Conservation (phyloP, 1,140 invertebrate genomes). For the Chlorops oryzae region DNA sequence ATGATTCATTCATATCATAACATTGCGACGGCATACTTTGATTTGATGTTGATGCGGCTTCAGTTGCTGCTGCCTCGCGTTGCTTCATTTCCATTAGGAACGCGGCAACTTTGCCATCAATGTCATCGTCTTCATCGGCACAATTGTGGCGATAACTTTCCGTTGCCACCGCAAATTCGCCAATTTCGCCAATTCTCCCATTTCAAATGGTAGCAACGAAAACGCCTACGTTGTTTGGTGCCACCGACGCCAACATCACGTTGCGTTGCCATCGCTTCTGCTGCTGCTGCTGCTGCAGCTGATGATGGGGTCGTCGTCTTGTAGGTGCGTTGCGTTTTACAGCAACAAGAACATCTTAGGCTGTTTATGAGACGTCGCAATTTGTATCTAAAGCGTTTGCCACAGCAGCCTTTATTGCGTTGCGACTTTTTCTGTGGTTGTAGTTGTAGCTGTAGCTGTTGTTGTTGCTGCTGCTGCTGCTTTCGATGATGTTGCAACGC, state of each 20-base stretch:
- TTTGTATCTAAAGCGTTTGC: no score
- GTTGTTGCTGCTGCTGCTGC: slow-evolving; percentile 12
- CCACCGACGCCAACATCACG: slow-evolving; percentile 7
- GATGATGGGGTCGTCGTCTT: no score
- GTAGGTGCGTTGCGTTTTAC: no score
- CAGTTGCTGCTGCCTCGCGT: slow-evolving; percentile 19
- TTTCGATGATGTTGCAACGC: no score
- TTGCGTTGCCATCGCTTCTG: slow-evolving; percentile 4
- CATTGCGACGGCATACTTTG: slow-evolving; percentile 9
- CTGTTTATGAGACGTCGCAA: no score
- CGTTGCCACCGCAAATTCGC: not conserved
- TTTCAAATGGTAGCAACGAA: slow-evolving; percentile 5
- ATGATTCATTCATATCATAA: no score
- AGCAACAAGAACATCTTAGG: no score
- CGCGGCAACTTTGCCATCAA: slow-evolving; percentile 48
- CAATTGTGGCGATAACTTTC: slow-evolving; percentile 6
- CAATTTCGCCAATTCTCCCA: not conserved
- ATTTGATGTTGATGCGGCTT: no score
- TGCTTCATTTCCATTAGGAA: slow-evolving; percentile 45
- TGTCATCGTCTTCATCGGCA: slow-evolving; percentile 46
- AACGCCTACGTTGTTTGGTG: slow-evolving; percentile 1
- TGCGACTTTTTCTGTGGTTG: no score
- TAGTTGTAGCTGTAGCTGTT: slow-evolving; percentile 5
- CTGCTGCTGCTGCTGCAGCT: slow-evolving; percentile 15
- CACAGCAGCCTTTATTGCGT: no score